phyloP scores from a whole-genome alignment of 2,797 vertebrate species.

The Hirundo rustica region DNA sequence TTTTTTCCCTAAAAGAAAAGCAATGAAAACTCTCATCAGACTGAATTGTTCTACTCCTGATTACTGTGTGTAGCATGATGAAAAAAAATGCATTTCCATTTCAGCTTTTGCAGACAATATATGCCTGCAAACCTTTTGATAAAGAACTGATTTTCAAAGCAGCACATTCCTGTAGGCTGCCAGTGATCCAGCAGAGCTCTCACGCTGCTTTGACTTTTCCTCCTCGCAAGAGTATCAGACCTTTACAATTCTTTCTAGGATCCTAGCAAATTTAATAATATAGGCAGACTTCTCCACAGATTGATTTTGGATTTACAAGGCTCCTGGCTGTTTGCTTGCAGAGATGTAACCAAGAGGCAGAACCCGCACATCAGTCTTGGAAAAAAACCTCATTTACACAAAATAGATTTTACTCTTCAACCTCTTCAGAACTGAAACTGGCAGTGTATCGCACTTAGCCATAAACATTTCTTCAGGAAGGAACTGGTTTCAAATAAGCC shows the following conservation, averaged over 20 bases:
- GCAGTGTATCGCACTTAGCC: neutral
- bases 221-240: neutral
- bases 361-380: neutral
- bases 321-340: constrained; percentile 14
- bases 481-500: constrained; percentile 29
- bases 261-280: constrained; percentile 27
- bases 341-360: neutral
- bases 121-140: constrained; percentile 3
- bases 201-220: neutral
- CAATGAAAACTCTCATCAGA: constrained; percentile 59
- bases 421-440: neutral
- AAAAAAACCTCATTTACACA: neutral
- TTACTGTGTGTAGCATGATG: constrained; percentile 26
- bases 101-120: neutral
- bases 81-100: constrained; percentile 56
- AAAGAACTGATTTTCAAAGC: constrained; percentile 42
- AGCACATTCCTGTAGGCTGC: constrained; percentile 10
- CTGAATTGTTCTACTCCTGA: constrained; percentile 53
- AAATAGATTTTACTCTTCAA: constrained; percentile 9
- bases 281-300: constrained; percentile 2
- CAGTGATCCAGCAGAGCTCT: constrained; percentile 43
- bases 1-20: neutral
- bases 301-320: constrained; percentile 27
- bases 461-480: constrained; percentile 44
- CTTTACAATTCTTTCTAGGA: constrained; percentile 21